Percentiles rank a stretch among this genome's conserved stretches.
Conservation (phyloP, 2,113 vertebrate genomes). For the Carassius gibelio region DNA sequence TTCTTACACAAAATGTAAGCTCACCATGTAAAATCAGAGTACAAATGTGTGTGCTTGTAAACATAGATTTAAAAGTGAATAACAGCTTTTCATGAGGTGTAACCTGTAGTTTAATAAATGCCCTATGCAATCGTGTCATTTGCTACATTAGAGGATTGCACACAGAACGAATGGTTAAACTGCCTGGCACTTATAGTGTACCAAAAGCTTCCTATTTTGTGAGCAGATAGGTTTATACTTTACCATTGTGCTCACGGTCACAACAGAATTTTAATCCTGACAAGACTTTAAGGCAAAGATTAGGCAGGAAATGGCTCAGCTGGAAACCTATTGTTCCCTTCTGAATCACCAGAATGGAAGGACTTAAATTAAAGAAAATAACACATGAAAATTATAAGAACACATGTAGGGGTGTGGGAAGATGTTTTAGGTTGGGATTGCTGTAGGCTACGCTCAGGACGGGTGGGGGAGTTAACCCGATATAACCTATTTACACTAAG, state of each 20-base stretch:
- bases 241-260: neutral
- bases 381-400: neutral
- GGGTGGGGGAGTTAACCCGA: too few species aligned
- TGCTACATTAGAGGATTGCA: slow-evolving; percentile 5
- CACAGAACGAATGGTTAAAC: neutral
- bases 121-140: neutral
- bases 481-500: too few species aligned
- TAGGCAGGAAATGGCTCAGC: neutral
- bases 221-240: slow-evolving; percentile 12
- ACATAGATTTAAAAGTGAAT: neutral
- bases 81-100: neutral
- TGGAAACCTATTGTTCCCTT: neutral
- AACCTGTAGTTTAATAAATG: neutral
- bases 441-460: too few species aligned
- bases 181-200: neutral
- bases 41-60: neutral
- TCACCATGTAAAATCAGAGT: neutral
- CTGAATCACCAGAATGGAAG: neutral
- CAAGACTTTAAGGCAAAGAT: neutral
- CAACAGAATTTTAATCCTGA: neutral
- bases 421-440: too few species aligned
- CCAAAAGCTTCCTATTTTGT: neutral
- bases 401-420: too few species aligned
- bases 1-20: neutral
- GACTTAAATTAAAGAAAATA: neutral